Conservation (phyloP, 2,888 invertebrate genomes). For the Galeruca laticollis region DNA sequence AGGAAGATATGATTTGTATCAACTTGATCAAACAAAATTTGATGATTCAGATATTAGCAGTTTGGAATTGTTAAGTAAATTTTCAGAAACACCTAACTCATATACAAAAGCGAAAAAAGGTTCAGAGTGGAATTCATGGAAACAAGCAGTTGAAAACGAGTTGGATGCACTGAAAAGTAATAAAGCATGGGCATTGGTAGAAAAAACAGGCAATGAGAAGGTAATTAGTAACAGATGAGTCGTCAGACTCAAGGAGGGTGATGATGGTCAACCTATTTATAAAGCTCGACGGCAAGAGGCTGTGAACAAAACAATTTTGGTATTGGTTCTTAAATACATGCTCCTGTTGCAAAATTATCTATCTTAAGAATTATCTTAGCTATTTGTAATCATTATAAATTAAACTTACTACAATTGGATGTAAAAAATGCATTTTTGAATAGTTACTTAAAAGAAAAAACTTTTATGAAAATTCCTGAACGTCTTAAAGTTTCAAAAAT, state of each 20-base stretch:
- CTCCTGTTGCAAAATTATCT: slow-evolving; percentile 33
- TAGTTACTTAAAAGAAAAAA: slow-evolving; percentile 25
- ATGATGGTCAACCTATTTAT: slow-evolving; percentile 34
- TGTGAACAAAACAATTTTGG: slow-evolving; percentile 33
- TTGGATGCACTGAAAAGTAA: slow-evolving; percentile 36
- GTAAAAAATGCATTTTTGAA: slow-evolving; percentile 36
- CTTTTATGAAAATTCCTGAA: slow-evolving; percentile 35
- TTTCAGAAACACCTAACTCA: slow-evolving; percentile 29
- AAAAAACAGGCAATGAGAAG: slow-evolving; percentile 31
- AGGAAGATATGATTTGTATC: background rate
- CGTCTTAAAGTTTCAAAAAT: slow-evolving; percentile 21
- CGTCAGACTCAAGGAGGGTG: slow-evolving; percentile 31
- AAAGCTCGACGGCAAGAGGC: slow-evolving; percentile 42
- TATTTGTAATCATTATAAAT: slow-evolving; percentile 29
- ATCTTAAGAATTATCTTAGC: slow-evolving; percentile 33
- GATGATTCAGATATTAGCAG: slow-evolving; percentile 39
- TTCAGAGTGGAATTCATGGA: slow-evolving; percentile 35
- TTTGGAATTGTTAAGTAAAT: slow-evolving; percentile 41
- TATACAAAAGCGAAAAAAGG: slow-evolving; percentile 35
- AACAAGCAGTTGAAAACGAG: slow-evolving; percentile 37
- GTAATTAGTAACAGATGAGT: slow-evolving; percentile 40
- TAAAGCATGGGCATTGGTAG: slow-evolving; percentile 35
- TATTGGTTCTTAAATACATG: slow-evolving; percentile 27
- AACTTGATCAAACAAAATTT: slow-evolving; percentile 31
- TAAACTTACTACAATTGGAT: slow-evolving; percentile 34